phyloP scores from a whole-genome alignment of 2,888 invertebrate species.

The Seira sanloemensis region DNA sequence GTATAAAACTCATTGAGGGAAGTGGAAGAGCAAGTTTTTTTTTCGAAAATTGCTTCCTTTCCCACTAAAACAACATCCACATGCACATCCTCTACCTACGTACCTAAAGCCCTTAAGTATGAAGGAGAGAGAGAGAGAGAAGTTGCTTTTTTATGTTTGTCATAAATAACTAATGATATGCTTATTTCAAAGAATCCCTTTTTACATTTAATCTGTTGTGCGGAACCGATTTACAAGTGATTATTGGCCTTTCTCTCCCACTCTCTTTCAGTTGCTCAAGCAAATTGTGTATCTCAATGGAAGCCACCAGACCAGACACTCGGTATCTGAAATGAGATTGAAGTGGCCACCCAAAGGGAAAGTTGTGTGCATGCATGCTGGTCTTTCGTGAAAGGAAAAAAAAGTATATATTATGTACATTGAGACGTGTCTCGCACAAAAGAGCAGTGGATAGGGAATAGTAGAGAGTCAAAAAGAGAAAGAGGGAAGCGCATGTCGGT shows the following conservation, averaged over 20 bases:
- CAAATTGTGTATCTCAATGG: no score
- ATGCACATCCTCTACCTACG: background rate
- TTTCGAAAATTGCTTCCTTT: background rate
- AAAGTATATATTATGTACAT: no score
- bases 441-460: constrained; percentile 6
- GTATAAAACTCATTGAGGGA: background rate
- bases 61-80: background rate
- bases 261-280: background rate
- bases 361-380: background rate
- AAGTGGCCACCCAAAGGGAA: constrained; percentile 34
- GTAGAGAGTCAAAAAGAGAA: constrained; percentile 24
- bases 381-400: background rate
- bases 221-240: background rate
- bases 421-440: constrained; percentile 8
- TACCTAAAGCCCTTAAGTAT: no score
- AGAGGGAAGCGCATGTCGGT: constrained; percentile 54
- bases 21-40: background rate
- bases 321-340: constrained; percentile 49
- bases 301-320: background rate
- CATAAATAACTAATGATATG: background rate
- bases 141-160: background rate
- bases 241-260: background rate
- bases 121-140: background rate
- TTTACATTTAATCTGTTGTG: background rate
- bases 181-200: background rate